These are phyloP conservation scores for Tichodroma muraria DNA, from an alignment of 2,113 vertebrate species.

Conservation along the genomic window DNA sequence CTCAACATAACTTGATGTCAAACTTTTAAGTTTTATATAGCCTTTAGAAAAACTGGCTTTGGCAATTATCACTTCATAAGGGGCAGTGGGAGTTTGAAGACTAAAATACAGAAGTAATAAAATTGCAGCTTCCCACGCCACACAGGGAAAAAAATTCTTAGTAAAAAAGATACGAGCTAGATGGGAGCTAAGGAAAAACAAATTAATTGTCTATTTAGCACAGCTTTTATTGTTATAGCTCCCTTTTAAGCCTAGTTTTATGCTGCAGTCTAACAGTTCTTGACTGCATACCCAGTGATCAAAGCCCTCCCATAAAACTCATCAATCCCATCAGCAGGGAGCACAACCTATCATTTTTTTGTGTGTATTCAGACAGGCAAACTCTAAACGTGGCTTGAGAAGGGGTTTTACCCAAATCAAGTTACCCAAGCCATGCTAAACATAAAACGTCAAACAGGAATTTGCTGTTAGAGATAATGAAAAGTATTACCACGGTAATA, in stretches of 20 bases:
- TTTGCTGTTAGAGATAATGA: neutral
- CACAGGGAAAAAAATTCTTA: slow-evolving; percentile 22
- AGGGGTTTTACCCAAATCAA: neutral
- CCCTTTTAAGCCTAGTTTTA: neutral
- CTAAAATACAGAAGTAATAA: slow-evolving; percentile 60
- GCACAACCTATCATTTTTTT: neutral
- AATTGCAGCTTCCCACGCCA: slow-evolving; percentile 55
- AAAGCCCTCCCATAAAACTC: neutral
- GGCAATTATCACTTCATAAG: slow-evolving; percentile 51
- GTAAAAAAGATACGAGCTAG: neutral
- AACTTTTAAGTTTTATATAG: slow-evolving; percentile 37
- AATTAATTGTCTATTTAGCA: slow-evolving; percentile 13
- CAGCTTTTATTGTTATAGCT: neutral
- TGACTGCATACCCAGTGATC: neutral
- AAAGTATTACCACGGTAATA: neutral
- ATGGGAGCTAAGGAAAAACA: neutral
- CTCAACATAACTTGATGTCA: neutral
- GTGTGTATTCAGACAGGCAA: neutral
- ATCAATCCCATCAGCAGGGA: neutral
- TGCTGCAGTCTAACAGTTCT: neutral
- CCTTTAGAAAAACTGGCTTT: slow-evolving; percentile 41
- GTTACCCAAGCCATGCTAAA: neutral
- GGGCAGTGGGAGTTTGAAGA: slow-evolving; percentile 58
- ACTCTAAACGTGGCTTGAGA: neutral
- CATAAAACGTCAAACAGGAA: neutral